Evolutionary conservation across 2,797 vertebrate species (phyloP), one percentile per base, ranked within the genome.

Genomic region (Crocidura indochinensis): DNA sequence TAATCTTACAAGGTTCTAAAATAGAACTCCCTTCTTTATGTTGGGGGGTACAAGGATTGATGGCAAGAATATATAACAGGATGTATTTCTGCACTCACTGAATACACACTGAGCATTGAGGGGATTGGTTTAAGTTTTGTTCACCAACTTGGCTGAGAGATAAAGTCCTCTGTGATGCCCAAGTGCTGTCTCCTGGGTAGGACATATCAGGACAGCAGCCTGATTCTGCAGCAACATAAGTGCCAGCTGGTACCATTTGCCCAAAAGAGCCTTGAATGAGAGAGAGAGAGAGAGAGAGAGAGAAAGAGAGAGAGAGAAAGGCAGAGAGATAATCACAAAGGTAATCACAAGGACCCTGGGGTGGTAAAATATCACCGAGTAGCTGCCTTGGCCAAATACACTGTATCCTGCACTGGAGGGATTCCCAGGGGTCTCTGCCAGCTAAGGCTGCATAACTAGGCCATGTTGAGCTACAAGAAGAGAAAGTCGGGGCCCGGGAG

Each of bases 291-390:
- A 38, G 38, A 38, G 5, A 38, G 2, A 38, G 38, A 84, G 91
- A 92, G 84, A 69, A 5, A 38, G 5, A 38, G 5, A 38, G 5
- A 38, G 5, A 38, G 38, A 38, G 5, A 38, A 2, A 38, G 38
- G 84, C 90, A 92, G 84, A 69, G 84, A 91, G 44, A n/a, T 0
- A 31, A 77, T 92, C 71, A 44, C 83, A 84, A 92, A 91, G 95
- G 93, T 75, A 94, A 95, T 88, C 91, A 8, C 1, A 6, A 31
- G 67, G 68, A 89, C 73, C 80, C 9, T 0, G 51, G 87, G 79
- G 11, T 65, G 51, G 69, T 27, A 73, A 67, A 80, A 84, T 0
- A 0, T 10, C 62, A 62, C 31, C 20, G 2, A 68, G 90, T 87
- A 90, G 92, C 95, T 92, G 91, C 77, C 12, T 4, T 53, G 22